A percentile compares a stretch with the other conserved stretches of the same genome.
These are phyloP conservation scores for Calephelis virginiensis DNA, from an alignment of 1,140 invertebrate species.

Conservation along the genomic window DNA sequence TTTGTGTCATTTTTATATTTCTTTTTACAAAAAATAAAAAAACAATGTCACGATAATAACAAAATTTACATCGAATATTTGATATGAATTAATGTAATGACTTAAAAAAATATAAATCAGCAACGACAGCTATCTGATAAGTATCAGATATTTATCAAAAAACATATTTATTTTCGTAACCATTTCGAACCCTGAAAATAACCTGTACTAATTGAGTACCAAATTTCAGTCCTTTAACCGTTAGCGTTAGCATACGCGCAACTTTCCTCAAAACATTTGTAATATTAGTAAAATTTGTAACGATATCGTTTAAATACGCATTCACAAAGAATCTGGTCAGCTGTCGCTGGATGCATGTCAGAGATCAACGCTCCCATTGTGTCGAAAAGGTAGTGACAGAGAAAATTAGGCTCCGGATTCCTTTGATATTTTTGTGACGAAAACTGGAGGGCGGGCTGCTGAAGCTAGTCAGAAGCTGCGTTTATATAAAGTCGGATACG, in stretches of 20 bases:
- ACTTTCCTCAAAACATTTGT: too few relatives aligned
- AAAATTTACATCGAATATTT: too few relatives aligned
- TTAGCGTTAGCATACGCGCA: background rate
- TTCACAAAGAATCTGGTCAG: constrained; percentile 60
- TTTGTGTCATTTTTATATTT: too few relatives aligned
- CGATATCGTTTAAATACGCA: constrained; percentile 38
- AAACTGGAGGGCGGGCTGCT: constrained; percentile 56
- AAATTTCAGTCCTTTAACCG: background rate
- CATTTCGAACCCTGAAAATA: too few relatives aligned
- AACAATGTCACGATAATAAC: too few relatives aligned
- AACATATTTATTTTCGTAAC: too few relatives aligned
- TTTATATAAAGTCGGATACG: constrained; percentile 61
- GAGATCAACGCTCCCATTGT: constrained; percentile 76
- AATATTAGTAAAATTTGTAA: background rate
- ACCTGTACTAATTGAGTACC: too few relatives aligned
- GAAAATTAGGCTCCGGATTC: constrained; percentile 72
- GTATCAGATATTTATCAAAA: too few relatives aligned
- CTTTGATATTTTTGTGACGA: constrained; percentile 69
- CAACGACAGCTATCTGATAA: too few relatives aligned
- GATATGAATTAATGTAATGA: too few relatives aligned
- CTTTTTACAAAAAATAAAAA: too few relatives aligned
- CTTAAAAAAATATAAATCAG: too few relatives aligned
- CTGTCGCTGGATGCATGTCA: constrained; percentile 46
- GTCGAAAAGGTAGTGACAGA: constrained; percentile 67
- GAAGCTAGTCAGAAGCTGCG: constrained; percentile 35